phyloP scores from a whole-genome alignment of 1,140 invertebrate species.

The Dinoponera quadriceps region DNA sequence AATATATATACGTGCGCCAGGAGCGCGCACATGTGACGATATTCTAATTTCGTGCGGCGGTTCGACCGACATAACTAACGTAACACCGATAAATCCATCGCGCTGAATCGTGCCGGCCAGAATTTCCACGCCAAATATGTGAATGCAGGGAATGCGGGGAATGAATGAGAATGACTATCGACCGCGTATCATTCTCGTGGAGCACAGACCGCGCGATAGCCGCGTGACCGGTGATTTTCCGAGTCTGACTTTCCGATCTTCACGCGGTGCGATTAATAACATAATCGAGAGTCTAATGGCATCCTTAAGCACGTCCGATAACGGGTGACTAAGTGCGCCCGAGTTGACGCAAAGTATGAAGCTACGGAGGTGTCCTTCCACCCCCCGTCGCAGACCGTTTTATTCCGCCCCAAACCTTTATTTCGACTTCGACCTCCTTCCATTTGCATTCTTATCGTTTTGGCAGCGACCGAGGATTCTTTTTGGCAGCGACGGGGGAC shows the following conservation, averaged over 20 bases:
- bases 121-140: conserved; percentile 36
- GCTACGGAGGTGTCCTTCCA: background rate
- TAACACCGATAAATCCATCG: conserved; percentile 20
- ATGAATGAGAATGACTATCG: conserved; percentile 25
- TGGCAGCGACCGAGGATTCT: background rate
- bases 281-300: conserved; percentile 55
- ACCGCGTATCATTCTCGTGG: conserved; percentile 40
- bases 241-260: conserved; percentile 50
- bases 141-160: conserved; percentile 17
- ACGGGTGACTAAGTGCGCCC: conserved; percentile 40
- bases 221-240: conserved; percentile 50
- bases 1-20: no score
- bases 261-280: conserved; percentile 54
- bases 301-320: conserved; percentile 54
- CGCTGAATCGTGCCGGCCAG: background rate
- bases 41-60: conserved; percentile 22
- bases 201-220: conserved; percentile 23
- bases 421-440: conserved; percentile 8
- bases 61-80: conserved; percentile 22
- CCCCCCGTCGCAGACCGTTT: background rate
- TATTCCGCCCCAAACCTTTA: background rate
- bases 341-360: background rate
- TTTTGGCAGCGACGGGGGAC: no score
- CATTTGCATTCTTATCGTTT: conserved; percentile 44
- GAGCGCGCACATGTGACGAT: no score